Percentiles rank a stretch among this genome's conserved stretches.
These are phyloP conservation scores for Ispidina picta DNA, from an alignment of 2,797 vertebrate species.

Conservation along the genomic window DNA sequence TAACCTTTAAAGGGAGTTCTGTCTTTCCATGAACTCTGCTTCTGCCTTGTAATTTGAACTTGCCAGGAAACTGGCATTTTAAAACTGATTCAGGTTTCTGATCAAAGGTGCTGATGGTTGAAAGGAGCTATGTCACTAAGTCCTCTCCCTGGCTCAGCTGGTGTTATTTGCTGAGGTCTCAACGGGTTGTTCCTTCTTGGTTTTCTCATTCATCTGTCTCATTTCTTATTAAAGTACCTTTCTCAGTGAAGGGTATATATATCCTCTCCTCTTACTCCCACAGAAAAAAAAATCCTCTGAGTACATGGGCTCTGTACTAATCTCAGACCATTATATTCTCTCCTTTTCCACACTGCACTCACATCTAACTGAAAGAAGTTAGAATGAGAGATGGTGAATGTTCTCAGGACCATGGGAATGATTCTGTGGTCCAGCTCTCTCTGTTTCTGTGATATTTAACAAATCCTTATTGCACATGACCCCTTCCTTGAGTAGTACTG, in stretches of 20 bases:
- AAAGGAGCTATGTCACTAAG: not conserved
- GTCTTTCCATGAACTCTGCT: not conserved
- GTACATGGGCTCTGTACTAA: not conserved
- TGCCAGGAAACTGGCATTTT: not conserved
- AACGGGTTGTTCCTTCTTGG: not conserved
- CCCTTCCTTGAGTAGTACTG: not conserved
- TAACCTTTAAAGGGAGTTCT: slow-evolving; percentile 22
- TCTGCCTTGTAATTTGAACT: slow-evolving; percentile 1
- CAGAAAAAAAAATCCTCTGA: not conserved
- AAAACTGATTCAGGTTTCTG: not conserved
- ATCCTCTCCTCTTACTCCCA: not conserved
- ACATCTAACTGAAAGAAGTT: not conserved
- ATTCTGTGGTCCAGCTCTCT: not conserved
- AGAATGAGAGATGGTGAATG: not conserved
- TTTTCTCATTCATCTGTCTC: not conserved
- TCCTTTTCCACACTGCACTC: not conserved
- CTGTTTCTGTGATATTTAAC: not conserved
- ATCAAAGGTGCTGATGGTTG: not conserved
- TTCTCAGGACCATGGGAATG: not conserved
- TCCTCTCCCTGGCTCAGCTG: not conserved
- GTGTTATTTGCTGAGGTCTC: not conserved
- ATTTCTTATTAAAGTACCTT: not conserved
- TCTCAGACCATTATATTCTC: not conserved
- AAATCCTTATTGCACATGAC: not conserved
- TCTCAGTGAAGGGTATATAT: not conserved